Evolutionary conservation across 2,888 invertebrate species (phyloP), one percentile per base, ranked within the genome.

Genomic region (Aromia moschata): DNA sequence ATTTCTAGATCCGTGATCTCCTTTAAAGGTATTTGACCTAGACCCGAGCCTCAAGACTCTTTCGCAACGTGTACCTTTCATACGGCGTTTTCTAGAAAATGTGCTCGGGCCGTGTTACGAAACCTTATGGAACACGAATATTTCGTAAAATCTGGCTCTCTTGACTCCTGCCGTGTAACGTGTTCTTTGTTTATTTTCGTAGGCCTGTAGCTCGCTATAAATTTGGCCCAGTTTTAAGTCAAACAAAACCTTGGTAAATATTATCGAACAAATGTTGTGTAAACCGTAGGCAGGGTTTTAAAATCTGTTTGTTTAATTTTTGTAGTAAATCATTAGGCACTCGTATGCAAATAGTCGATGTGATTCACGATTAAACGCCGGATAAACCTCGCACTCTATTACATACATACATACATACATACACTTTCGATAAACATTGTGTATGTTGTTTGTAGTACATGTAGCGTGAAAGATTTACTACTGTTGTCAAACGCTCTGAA

Each of bases 11-110:
- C 47, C 37, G 12, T 37, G 37, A 49, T 49, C 47, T 49, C 37
- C 41, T 56, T 41, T 9, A 25, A 30, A 43, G 47, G 15, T 49
- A 47, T 36, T 56, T 40, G 56, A 56, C 56, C 56, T 56, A 56
- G 56, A 56, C 56, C 56, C 12, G 37, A 47, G 47, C 47, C 20
- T 40, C 15, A 40, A n/a, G 33, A 37, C 18, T 56, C 56, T 56
- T 56, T 56, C 56, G 41, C 47, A 47, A 56, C 44, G 16, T 7
- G 17, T 17, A 20, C 20, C 47, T 49, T 49, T 37, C 18, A 33
- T 49, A 37, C 47, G 33, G 37, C 16, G 37, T 49, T 49, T 49
- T 49, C 36, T 20, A 49, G 37, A 49, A 49, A 49, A 37, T 25
- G 4, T 49, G 25, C 37, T 49, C 47, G 37, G 37, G 14, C 12